These are phyloP conservation scores for Nymphalis io DNA, from an alignment of 1,140 invertebrate genomes.

Conservation along the genomic window DNA sequence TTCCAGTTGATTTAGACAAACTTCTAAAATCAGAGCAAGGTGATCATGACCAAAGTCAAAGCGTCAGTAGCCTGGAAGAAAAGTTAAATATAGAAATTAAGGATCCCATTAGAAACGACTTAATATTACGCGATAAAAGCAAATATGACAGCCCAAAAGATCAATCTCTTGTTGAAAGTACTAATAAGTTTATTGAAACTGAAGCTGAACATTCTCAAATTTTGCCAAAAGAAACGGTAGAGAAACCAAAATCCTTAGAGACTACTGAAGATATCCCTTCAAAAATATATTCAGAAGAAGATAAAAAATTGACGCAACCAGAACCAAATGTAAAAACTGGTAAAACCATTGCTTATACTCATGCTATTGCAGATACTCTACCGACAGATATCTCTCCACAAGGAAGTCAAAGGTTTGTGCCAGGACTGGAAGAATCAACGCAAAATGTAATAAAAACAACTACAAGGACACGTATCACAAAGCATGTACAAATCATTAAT, in stretches of 20 bases:
- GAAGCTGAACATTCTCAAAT: constrained; percentile 6
- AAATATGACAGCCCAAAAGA: not conserved
- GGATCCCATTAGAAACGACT: not conserved
- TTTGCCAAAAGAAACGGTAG: not conserved
- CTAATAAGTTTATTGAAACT: not conserved
- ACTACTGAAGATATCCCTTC: not conserved
- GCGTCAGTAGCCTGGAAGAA: not conserved
- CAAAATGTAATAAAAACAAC: constrained; percentile 82
- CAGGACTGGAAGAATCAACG: not conserved
- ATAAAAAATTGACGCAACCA: not conserved
- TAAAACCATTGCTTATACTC: not conserved
- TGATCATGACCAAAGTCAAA: not conserved
- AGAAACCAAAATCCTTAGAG: not conserved
- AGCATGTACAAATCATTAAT: constrained; percentile 88
- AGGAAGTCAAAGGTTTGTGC: not conserved
- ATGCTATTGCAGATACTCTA: not conserved
- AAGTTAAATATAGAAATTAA: not conserved
- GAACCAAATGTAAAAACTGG: not conserved
- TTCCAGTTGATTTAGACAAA: not conserved
- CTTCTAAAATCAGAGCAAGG: no score
- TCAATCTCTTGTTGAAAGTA: not conserved
- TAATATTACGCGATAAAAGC: not conserved
- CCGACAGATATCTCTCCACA: not conserved
- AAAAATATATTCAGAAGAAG: not conserved
- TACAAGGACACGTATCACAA: constrained; percentile 84